Evolutionary conservation across 2,888 invertebrate genomes (phyloP).

Genomic region (Dasysyrphus tricinctus): DNA sequence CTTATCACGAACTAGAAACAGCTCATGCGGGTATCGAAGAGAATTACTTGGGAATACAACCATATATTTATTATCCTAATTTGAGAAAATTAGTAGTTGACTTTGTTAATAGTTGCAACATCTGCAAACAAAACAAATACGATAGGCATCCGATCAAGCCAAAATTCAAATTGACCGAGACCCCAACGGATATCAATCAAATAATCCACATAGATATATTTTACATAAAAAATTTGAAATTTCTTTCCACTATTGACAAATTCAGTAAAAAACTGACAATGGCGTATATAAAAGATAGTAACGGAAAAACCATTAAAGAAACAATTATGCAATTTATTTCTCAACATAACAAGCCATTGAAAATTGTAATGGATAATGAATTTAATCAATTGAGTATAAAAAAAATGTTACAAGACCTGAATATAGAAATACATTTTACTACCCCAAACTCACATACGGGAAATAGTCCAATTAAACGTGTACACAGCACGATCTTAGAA

Average conservation of each 20-base stretch:
- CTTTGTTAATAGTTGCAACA: background rate
- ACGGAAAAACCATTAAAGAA: no score
- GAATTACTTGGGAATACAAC: conserved; percentile 1
- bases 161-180: conserved; percentile 4
- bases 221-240: background rate
- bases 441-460: background rate
- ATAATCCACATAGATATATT: background rate
- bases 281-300: no score
- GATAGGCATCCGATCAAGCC: background rate
- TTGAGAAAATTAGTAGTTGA: background rate
- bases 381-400: conserved; percentile 1
- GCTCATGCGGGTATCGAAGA: background rate
- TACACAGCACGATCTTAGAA: background rate
- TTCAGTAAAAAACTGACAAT: no score
- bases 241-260: background rate
- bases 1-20: conserved; percentile 2
- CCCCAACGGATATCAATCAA: conserved; percentile 3
- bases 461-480: conserved; percentile 3
- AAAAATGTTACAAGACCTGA: background rate
- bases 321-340: no score
- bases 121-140: conserved; percentile 1
- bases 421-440: background rate
- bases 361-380: background rate
- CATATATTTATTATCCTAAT: background rate
- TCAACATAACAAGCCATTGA: background rate